Conservation (phyloP, 2,797 vertebrate species). For the Microcaecilia unicolor region DNA sequence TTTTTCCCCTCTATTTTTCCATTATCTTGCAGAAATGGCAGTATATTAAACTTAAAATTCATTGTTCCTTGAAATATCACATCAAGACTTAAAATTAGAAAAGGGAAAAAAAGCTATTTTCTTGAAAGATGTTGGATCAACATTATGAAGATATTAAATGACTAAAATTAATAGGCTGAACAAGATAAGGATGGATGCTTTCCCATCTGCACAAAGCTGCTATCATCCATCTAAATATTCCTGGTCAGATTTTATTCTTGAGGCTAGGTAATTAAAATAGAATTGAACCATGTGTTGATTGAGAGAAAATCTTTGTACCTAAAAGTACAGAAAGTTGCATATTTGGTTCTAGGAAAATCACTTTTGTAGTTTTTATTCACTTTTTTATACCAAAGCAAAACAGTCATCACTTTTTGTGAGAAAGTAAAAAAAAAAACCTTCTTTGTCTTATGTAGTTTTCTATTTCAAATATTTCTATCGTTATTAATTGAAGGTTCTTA, state of each 20-base stretch:
- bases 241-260: constrained; percentile 23
- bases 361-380: no score
- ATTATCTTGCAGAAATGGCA: constrained; percentile 1
- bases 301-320: not conserved
- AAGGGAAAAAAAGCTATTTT: not conserved
- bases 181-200: constrained; percentile 36
- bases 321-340: no score
- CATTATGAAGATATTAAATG: constrained; percentile 21
- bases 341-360: no score
- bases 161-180: constrained; percentile 30
- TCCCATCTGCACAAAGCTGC: constrained; percentile 29
- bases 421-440: no score
- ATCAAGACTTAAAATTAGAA: not conserved
- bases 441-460: no score
- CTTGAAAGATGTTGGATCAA: constrained; percentile 2
- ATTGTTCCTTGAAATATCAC: constrained; percentile 4
- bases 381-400: no score
- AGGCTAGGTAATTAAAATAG: constrained; percentile 34
- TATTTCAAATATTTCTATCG: no score
- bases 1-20: not conserved
- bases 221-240: constrained; percentile 39
- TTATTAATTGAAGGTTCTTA: no score
- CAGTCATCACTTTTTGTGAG: not conserved
- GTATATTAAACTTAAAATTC: constrained; percentile 7
- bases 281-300: constrained; percentile 9